phyloP scores from a whole-genome alignment of 1,140 invertebrate species.

The Zaprionus ghesquierei region DNA sequence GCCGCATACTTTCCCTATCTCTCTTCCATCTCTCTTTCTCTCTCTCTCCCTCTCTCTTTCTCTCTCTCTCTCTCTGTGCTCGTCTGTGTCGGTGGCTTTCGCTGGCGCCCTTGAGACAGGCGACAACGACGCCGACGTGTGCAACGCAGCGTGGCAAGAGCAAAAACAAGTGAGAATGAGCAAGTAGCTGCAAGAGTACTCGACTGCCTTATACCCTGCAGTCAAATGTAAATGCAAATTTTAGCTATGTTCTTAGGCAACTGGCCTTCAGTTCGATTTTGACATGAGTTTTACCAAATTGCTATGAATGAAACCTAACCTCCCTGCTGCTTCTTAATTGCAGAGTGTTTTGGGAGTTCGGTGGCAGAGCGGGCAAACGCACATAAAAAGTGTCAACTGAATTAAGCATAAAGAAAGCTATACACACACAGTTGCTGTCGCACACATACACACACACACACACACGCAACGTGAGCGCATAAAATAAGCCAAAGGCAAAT shows the following conservation, averaged over 20 bases:
- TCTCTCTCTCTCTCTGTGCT: not conserved
- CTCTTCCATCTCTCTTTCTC: too few species aligned
- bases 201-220: not conserved
- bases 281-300: too few species aligned
- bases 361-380: not conserved
- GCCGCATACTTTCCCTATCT: not conserved
- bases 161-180: not conserved
- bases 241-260: too few species aligned
- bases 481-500: slow-evolving; percentile 22
- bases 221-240: too few species aligned
- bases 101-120: slow-evolving; percentile 44
- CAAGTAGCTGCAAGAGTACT: not conserved
- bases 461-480: not conserved
- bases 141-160: slow-evolving; percentile 14
- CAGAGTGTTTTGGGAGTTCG: not conserved
- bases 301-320: not conserved
- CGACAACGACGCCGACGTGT: slow-evolving; percentile 21
- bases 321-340: not conserved
- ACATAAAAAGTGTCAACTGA: not conserved
- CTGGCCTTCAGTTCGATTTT: too few species aligned
- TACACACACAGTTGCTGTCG: slow-evolving; percentile 1
- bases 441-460: not conserved
- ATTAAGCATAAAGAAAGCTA: not conserved
- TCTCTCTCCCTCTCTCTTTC: not conserved
- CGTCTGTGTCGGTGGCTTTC: slow-evolving; percentile 1